These are phyloP conservation scores for Rallus limicola DNA, from an alignment of 2,113 vertebrate genomes.

Conservation along the genomic window DNA sequence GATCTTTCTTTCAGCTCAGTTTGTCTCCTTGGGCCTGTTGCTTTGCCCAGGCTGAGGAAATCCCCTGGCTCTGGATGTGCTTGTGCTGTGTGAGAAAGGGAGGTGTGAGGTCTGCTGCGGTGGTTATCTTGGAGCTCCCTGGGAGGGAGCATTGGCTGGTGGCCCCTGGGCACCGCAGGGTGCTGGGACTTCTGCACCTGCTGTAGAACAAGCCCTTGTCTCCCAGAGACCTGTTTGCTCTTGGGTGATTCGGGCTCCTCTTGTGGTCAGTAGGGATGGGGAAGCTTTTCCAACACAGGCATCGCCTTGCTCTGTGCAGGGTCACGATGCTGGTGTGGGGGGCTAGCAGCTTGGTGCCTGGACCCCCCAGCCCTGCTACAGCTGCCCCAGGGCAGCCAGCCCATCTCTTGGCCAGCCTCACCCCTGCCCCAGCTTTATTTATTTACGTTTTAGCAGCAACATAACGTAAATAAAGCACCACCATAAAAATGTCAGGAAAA, in stretches of 20 bases:
- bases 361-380: too few species aligned
- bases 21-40: neutral
- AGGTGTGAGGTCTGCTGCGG: neutral
- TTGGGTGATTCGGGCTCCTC: accelerated
- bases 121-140: accelerated
- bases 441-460: conserved; percentile 66
- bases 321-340: accelerated
- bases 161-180: neutral
- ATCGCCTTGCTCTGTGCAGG: accelerated
- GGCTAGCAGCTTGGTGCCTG: neutral
- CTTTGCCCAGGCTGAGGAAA: neutral
- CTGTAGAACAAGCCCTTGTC: accelerated
- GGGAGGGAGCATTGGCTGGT: accelerated
- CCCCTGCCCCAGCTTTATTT: conserved; percentile 33
- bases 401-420: neutral
- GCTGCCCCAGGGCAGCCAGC: neutral
- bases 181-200: accelerated
- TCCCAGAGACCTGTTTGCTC: accelerated
- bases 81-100: neutral
- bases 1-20: accelerated
- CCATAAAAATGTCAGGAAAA: conserved; percentile 78
- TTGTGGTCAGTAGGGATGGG: neutral
- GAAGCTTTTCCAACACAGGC: accelerated
- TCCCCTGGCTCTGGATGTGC: neutral
- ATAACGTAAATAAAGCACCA: conserved; percentile 74